These are phyloP conservation scores for Percina caprodes DNA, from an alignment of 2,113 vertebrate genomes.

Conservation along the genomic window DNA sequence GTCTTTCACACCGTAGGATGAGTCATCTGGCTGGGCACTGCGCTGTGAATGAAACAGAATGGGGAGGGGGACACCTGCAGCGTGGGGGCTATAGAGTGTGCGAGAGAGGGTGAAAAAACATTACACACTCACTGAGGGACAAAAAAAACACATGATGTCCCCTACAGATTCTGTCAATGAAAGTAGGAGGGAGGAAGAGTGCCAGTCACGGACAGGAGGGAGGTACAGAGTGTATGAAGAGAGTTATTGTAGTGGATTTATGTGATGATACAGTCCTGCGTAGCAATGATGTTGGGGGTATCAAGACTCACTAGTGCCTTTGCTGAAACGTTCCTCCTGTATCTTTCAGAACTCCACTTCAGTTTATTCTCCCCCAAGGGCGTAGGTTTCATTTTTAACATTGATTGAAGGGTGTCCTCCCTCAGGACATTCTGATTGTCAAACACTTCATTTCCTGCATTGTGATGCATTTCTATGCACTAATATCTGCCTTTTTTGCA, in stretches of 20 bases:
- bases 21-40: slow-evolving; percentile 77
- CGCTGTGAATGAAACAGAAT: slow-evolving; percentile 64
- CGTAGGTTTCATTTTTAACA: neutral
- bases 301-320: neutral
- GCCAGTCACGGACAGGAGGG: slow-evolving; percentile 14
- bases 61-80: slow-evolving; percentile 64
- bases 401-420: no score
- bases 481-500: no score
- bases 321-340: neutral
- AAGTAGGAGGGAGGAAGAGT: slow-evolving; percentile 26
- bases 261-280: slow-evolving; percentile 1
- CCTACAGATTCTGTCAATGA: slow-evolving; percentile 59
- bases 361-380: no score
- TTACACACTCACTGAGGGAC: slow-evolving; percentile 15
- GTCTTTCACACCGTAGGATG: slow-evolving; percentile 72
- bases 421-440: neutral
- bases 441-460: neutral
- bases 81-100: slow-evolving; percentile 10
- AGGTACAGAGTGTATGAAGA: slow-evolving; percentile 8
- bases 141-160: slow-evolving; percentile 25
- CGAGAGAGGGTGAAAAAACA: slow-evolving; percentile 17
- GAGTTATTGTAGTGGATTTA: slow-evolving; percentile 2
- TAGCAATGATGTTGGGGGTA: neutral
- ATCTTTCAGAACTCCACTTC: no score
- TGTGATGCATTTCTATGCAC: neutral